Evolutionary conservation across 2,797 vertebrate genomes (phyloP).

Genomic region (Gouania willdenowi): DNA sequence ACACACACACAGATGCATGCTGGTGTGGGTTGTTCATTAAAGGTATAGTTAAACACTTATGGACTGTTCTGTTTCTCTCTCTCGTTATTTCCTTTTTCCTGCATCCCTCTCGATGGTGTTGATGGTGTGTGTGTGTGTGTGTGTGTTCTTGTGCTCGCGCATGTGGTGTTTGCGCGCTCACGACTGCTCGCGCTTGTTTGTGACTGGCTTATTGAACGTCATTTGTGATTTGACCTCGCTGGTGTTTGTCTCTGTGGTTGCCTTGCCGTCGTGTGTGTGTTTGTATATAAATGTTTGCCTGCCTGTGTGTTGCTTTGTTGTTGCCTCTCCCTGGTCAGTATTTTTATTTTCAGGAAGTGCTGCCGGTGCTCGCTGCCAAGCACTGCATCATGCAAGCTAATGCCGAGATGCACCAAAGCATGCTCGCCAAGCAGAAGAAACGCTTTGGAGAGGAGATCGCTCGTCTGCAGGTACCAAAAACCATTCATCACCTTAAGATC

Average conservation of each 20-base stretch:
- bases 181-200: conserved; percentile 75
- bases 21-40: too few relatives aligned
- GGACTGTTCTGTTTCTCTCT: conserved; percentile 80
- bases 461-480: conserved; percentile 85
- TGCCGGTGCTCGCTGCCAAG: conserved; percentile 95
- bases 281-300: conserved; percentile 54
- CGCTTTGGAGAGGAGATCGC: conserved; percentile 96
- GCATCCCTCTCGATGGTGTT: conserved; percentile 62
- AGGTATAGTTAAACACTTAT: conserved; percentile 73
- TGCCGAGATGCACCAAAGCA: conserved; percentile 90
- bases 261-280: conserved; percentile 21
- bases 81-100: conserved; percentile 68
- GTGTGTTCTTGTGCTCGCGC: conserved; percentile 1
- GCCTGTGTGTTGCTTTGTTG: conserved; percentile 67
- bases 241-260: conserved; percentile 47
- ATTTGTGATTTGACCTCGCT: conserved; percentile 77
- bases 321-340: conserved; percentile 97
- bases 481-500: neutral
- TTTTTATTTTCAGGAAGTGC: conserved; percentile 99
- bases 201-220: conserved; percentile 80
- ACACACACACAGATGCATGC: neutral
- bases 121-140: conserved; percentile 9
- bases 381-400: conserved; percentile 98
- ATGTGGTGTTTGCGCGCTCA: conserved; percentile 33
- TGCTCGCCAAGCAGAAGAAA: conserved; percentile 94